Percentiles rank a stretch among this genome's conserved stretches.
These are phyloP conservation scores for Brotula barbata DNA, from an alignment of 2,797 vertebrate species.

Conservation along the genomic window DNA sequence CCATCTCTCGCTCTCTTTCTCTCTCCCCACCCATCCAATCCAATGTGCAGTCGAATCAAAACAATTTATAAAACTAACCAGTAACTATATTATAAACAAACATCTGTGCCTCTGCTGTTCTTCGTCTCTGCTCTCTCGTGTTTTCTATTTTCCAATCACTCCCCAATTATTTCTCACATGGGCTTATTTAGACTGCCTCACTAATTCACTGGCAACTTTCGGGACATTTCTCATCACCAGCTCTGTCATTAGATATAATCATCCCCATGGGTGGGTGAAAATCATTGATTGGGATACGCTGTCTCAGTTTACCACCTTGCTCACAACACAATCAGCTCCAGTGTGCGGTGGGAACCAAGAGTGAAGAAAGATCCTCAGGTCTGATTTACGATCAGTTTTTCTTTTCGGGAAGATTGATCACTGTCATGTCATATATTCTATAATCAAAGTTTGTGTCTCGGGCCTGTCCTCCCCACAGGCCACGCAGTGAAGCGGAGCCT, in stretches of 20 bases:
- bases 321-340: slow-evolving; percentile 21
- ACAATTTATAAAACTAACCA: slow-evolving; percentile 28
- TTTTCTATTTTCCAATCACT: slow-evolving; percentile 2
- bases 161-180: slow-evolving; percentile 11
- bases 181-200: slow-evolving; percentile 20
- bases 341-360: not conserved
- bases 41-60: slow-evolving; percentile 31
- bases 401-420: not conserved
- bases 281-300: slow-evolving; percentile 42
- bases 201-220: slow-evolving; percentile 34
- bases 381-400: not conserved
- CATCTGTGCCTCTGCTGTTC: slow-evolving; percentile 27
- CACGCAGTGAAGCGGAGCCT: slow-evolving; percentile 22
- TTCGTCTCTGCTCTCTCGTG: not conserved
- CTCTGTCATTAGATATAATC: slow-evolving; percentile 41
- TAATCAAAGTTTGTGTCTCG: slow-evolving; percentile 10
- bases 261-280: slow-evolving; percentile 27
- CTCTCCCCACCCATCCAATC: slow-evolving; percentile 20
- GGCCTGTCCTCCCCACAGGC: slow-evolving; percentile 18
- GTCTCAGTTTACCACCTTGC: slow-evolving; percentile 23
- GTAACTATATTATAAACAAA: slow-evolving; percentile 18
- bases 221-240: slow-evolving; percentile 34
- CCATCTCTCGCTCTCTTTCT: slow-evolving; percentile 14
- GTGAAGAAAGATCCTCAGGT: not conserved
- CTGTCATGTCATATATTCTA: slow-evolving; percentile 6